Evolutionary conservation across 1,140 invertebrate species (phyloP), one percentile per base, ranked within the genome.

Genomic region (Camponotus floridanus): DNA sequence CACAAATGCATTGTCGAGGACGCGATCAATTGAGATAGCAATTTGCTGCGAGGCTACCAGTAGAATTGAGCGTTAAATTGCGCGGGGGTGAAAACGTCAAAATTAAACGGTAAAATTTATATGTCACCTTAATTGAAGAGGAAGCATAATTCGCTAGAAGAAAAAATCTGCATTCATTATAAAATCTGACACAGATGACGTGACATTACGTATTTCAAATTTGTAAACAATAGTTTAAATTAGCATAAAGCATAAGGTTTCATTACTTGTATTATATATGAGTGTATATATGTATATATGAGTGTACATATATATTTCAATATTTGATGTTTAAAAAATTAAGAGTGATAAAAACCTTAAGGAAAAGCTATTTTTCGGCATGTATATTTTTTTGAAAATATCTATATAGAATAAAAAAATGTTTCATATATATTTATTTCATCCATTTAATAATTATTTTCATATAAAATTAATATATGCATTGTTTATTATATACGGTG

Each of bases 1-100:
- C 81, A 79, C 76, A 86, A 81, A 86, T 86, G 74, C 76, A 79
- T 36, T 71, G 78, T 51, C 78, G 88, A 90, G 88, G 88, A 90
- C 88, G 21, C 61, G 61, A 89, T 84, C 88, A 90, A 90, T 90
- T 87, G 87, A 85, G 78, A 39, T 59, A 73, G 71, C 84, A 88
- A 89, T 89, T 89, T 73, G 64, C 71, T 55, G 83, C 84, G 84
- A 86, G 88, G 76, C 57, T 70, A 39, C 18, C 68, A 73, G 51
- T 18, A 36, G 76, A 88, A 86, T 73, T 73, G 88, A 86, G 86
- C 74, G 59, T 45, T 71, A 76, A 88, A 76, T 76, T n/a, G 71
- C 18, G 64, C 64, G 70, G 51, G 73, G 48, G 71, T 33, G n/a
- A 48, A 33, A 71, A 26, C 15, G 13, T 51, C 4, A 51, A 51